Evolutionary conservation across 2,888 invertebrate genomes (phyloP).

Genomic region (Dryobotodes eremita): DNA sequence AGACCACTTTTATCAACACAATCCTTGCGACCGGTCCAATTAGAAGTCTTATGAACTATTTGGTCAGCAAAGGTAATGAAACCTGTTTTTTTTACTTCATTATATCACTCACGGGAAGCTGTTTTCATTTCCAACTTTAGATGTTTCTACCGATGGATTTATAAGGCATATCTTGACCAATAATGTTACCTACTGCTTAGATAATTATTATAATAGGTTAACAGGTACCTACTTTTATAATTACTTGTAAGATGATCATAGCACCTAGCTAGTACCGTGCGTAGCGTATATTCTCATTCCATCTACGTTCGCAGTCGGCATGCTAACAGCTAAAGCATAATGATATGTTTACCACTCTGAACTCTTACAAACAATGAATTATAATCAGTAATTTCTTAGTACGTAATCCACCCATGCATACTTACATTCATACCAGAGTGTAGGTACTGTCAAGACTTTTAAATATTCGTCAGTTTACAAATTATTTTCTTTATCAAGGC

Average conservation of each 20-base stretch:
- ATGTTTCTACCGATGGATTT: neutral
- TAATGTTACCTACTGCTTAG: neutral
- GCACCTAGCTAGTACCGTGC: neutral
- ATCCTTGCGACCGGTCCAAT: constrained; percentile 94
- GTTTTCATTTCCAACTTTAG: constrained; percentile 3
- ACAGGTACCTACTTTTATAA: neutral
- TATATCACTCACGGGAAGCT: neutral
- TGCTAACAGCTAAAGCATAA: constrained; percentile 6
- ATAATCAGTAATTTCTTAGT: neutral
- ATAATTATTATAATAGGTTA: constrained; percentile 4
- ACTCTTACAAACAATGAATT: constrained; percentile 11
- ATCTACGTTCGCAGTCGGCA: neutral
- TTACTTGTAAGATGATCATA: neutral
- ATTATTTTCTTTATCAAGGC: neutral
- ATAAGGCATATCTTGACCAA: constrained; percentile 1
- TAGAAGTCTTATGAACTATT: constrained; percentile 92
- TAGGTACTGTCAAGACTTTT: neutral
- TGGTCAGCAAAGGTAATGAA: constrained; percentile 90
- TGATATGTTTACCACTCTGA: constrained; percentile 1
- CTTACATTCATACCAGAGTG: constrained; percentile 8
- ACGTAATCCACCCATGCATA: constrained; percentile 1
- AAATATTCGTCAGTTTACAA: neutral
- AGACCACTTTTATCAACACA: constrained; percentile 93
- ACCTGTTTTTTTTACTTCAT: constrained; percentile 40
- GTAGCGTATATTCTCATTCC: constrained; percentile 16